Evolutionary conservation across 2,888 invertebrate genomes (phyloP).

Genomic region (Corbicula japonica): DNA sequence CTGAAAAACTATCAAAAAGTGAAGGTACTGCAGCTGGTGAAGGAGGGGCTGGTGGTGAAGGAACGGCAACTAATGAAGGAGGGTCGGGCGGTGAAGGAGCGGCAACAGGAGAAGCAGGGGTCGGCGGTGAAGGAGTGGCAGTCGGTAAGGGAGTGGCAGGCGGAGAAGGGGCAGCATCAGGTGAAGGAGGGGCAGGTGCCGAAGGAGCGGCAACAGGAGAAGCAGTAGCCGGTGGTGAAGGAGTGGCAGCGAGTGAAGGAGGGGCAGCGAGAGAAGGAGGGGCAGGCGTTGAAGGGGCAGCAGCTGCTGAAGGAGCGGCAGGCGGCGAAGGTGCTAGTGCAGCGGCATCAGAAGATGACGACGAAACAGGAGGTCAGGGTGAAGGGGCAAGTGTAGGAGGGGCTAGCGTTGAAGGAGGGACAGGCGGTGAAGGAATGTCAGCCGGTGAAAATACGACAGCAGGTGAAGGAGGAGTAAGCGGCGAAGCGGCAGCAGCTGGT

Average conservation of each 20-base stretch:
- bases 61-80: not conserved
- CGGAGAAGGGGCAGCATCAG: slow-evolving; percentile 3
- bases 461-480: not conserved
- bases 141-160: not conserved
- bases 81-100: not conserved
- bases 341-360: not conserved
- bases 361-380: not conserved
- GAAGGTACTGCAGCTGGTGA: not conserved
- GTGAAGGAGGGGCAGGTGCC: not conserved
- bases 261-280: not conserved
- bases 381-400: not conserved
- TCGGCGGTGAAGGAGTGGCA: not conserved
- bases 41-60: not conserved
- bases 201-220: not conserved
- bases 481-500: not conserved
- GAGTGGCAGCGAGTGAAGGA: not conserved
- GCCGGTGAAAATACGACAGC: not conserved
- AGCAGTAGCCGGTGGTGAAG: not conserved
- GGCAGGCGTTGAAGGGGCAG: not conserved
- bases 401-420: not conserved
- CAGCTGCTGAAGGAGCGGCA: not conserved
- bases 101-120: not conserved
- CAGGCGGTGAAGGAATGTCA: no score
- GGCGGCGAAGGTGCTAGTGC: not conserved
- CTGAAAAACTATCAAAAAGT: no score